Evolutionary conservation across 2,113 vertebrate species (phyloP).

Genomic region (Dasyprocta punctata): DNA sequence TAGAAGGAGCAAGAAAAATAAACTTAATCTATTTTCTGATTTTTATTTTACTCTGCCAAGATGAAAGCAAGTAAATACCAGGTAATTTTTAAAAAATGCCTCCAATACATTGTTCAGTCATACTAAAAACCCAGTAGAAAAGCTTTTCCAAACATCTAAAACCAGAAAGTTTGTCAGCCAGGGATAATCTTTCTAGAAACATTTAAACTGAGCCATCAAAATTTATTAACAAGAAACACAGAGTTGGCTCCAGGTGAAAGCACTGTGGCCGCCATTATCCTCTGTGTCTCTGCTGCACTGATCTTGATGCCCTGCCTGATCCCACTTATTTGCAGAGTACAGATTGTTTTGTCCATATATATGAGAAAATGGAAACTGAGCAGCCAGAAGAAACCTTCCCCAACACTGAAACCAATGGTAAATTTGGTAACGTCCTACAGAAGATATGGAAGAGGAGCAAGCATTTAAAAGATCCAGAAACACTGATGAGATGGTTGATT

Average conservation of each 20-base stretch:
- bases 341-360: too few species aligned
- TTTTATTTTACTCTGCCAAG: background rate
- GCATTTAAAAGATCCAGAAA: too few species aligned
- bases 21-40: background rate
- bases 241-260: background rate
- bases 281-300: too few species aligned
- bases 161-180: background rate
- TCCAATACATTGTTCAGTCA: background rate
- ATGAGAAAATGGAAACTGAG: too few species aligned
- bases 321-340: too few species aligned
- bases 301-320: too few species aligned
- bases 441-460: too few species aligned
- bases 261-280: too few species aligned
- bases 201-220: background rate
- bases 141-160: conserved; percentile 1
- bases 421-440: too few species aligned
- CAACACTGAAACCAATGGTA: too few species aligned
- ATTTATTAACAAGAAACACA: background rate
- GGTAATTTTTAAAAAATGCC: background rate
- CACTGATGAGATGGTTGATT: too few species aligned
- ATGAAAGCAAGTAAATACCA: background rate
- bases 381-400: too few species aligned
- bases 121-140: conserved; percentile 4
- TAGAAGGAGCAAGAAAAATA: background rate
- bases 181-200: conserved; percentile 16